Base-by-base conservation (phyloP, 2,113 vertebrate species). In the Gymnarchus niloticus region DNA sequence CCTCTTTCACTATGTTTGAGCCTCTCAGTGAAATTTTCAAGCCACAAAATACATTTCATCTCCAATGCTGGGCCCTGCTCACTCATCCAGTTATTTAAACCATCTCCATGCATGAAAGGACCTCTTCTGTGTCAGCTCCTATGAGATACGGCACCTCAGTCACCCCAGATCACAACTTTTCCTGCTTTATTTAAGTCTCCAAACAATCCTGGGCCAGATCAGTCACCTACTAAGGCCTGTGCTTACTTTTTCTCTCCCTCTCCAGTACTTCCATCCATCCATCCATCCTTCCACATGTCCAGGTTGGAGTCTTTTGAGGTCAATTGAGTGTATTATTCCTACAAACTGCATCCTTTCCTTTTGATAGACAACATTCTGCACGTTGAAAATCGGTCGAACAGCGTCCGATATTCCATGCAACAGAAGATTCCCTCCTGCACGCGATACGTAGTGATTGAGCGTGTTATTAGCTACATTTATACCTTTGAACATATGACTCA, bases 141-240 rank as follows among this genome's bases (percentile, higher is more conserved):
- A 49, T 7, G 37, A 41, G 80, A 82, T 0, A 10, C 25, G 48
- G 4, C 51, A 28, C 25, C 51, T 56, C 51, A 7, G 8, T 82
- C 28, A n/a, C 80, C 80, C 17, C 80, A 49, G 19, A 17, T 82
- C 28, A n/a, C 80, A 25, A 14, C 80, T 82, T 54, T 28, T 82
- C 56, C 51, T 37, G 80, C n/a, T 54, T 82, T 54, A 82, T 49
- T 82, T 82, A 56, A 82, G 80, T 14, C 12, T 54, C 48, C 80
- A 82, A 28, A 82, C 9, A 82, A 19, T 19, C 80, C 48, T 41
- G 48, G 80, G n/a, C 33, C 51, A 82, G 80, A 10, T 25, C 49
- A 82, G 48, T 8, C 51, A 56, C 33, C 14, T 19, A 54, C 51
- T 25, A 49, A 54, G 28, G 28, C n/a, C 23, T 51, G 46, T 23